Conservation (phyloP, 2,113 vertebrate species). For the Uria lomvia region DNA sequence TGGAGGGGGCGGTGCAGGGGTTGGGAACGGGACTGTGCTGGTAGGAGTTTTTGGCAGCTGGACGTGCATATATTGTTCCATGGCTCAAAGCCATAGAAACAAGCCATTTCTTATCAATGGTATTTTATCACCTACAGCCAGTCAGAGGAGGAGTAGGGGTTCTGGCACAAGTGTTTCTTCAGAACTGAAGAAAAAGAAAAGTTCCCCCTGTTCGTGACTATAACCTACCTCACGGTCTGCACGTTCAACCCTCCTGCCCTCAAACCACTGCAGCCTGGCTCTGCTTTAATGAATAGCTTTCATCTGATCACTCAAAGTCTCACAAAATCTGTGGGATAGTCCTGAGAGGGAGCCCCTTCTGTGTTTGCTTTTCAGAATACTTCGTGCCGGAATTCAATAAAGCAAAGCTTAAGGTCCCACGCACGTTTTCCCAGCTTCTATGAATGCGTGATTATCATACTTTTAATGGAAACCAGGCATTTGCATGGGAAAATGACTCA, state of each 20-base stretch:
- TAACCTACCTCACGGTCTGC: not conserved
- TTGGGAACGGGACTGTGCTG: not conserved
- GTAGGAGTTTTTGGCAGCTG: constrained; percentile 42
- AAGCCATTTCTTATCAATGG: constrained; percentile 37
- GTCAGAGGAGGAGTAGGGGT: not conserved
- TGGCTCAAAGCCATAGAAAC: constrained; percentile 34
- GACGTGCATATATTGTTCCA: not conserved
- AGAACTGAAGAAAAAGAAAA: not conserved
- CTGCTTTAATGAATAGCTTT: not conserved
- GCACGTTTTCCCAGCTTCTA: constrained; percentile 64
- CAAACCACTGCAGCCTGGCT: not conserved
- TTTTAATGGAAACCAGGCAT: constrained; percentile 60
- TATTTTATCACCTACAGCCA: constrained; percentile 18
- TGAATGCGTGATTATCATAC: constrained; percentile 49
- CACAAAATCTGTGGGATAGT: not conserved
- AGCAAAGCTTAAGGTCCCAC: constrained; percentile 52
- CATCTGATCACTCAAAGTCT: not conserved
- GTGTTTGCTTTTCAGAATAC: constrained; percentile 14
- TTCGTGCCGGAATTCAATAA: constrained; percentile 10
- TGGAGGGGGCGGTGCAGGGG: not conserved
- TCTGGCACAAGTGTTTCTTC: not conserved
- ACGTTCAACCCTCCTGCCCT: not conserved
- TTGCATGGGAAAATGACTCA: constrained; percentile 70
- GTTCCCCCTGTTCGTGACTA: not conserved
- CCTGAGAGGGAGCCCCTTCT: not conserved